Base-by-base conservation (phyloP, 2,113 vertebrate species). In the Microtus montanus region DNA sequence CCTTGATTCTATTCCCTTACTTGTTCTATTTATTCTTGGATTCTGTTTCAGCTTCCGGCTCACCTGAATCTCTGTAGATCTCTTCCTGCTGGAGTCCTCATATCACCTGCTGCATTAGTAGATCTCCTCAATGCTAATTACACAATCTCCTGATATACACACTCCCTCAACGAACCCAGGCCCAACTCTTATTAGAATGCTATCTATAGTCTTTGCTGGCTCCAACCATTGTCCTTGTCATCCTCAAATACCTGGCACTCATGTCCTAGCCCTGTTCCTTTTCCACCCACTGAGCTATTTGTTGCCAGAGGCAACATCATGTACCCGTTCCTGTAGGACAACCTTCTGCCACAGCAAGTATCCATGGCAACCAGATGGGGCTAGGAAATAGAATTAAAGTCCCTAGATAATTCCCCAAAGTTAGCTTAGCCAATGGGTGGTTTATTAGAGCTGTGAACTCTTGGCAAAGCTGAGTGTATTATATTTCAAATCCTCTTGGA, bases 361-460 rank as follows among this genome's bases (percentile, higher is more conserved):
- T 97, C 97, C 92, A 97, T 96, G 95, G 95, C 88, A 97, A 97
- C 97, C 93, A 96, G 80, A 97, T 88, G 92, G 79, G 88, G 44
- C 73, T 68, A 61, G 93, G 74, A 96, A 96, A 96, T 58, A 93
- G 97, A 96, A 97, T 90, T 93, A 88, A 96, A 97, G 73, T 89
- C 90, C 92, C 90, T 30, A 90, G 92, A 68, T 95, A 95, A 96
- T 96, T 96, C 96, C 93, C 84, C 90, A 92, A 97, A 97, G 94
- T 97, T 96, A 88, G 92, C 80, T 96, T 96, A 96, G 93, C 92
- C 93, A 93, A 95, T 33, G 93, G 93, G 89, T 64, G 58, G 96
- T 93, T 97, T 96, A 95, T 94, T 68, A 83, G 85, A 92, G 54
- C 66, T 86, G 73, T 86, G 41, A 93, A 90, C 33, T 22, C 90